Conservation (phyloP, 2,888 invertebrate genomes). For the Antheraea assamensis region DNA sequence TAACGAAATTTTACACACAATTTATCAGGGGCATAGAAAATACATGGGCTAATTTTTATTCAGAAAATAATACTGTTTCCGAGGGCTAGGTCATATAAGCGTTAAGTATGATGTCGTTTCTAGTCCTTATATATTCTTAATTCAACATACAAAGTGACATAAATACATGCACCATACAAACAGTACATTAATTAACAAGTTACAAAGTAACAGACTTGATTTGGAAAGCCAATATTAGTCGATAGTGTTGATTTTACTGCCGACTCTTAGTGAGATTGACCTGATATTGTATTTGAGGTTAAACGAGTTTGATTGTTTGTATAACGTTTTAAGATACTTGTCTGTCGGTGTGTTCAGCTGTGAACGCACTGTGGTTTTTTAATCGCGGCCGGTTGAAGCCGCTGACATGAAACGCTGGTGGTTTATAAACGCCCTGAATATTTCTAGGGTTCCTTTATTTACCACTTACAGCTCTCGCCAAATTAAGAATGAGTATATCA, state of each 20-base stretch:
- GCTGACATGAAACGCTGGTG: not conserved
- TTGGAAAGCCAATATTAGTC: not conserved
- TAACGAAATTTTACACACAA: too few relatives aligned
- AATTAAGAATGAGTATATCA: too few relatives aligned
- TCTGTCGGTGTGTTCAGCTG: not conserved
- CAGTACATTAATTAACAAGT: constrained; percentile 3
- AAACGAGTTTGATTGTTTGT: not conserved
- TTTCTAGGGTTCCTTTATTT: not conserved
- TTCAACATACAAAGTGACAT: not conserved
- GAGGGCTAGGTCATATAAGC: too few relatives aligned
- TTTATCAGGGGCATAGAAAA: too few relatives aligned
- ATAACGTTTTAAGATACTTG: not conserved
- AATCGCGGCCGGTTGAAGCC: not conserved
- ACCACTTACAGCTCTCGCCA: too few relatives aligned
- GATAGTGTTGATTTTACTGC: not conserved
- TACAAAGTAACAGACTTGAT: constrained; percentile 7
- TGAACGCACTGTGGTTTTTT: not conserved
- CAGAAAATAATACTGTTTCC: too few relatives aligned
- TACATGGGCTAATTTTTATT: too few relatives aligned
- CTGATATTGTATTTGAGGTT: constrained; percentile 5
- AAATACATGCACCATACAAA: not conserved
- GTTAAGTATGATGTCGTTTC: not conserved
- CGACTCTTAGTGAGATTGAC: not conserved
- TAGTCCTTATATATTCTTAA: not conserved
- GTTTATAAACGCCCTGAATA: not conserved